Base-by-base conservation (phyloP, 2,797 vertebrate species). In the Melanotaenia parkinsoni region DNA sequence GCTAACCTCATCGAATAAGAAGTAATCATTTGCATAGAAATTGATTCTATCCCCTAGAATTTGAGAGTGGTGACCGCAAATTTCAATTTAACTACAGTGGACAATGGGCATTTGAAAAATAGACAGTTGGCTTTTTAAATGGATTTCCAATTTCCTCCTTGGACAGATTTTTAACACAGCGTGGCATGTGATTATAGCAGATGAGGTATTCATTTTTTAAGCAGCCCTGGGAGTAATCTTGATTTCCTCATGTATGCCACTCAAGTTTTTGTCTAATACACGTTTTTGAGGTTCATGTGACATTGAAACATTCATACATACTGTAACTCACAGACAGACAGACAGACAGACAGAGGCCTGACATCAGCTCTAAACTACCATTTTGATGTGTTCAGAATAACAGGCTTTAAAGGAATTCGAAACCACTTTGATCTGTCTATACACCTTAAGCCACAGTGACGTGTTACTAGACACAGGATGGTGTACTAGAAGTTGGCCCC, bases 21-120 rank as follows among this genome's bases (percentile, higher is more conserved):
- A 84, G 84, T 77, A 82, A 89, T 91, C 74, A 95, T 95, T 94
- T 93, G 92, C 94, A 95, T 95, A 94, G 93, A 95, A 93, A 95
- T 95, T 89, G 91, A 95, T 94, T 95, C 84, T 80, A 91, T 92
- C 88, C 86, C 74, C 76, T 83, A 79, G 82, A 90, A 91, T 91
- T 70, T 87, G 86, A 74, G 87, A 92, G 79, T 71, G 86, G 89
- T 85, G 84, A 81, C 78, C 77, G 76, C 80, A 81, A 88, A 91
- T 93, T 92, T 91, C 83, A 88, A 88, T 91, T 86, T 90, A 90
- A 91, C 86, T 74, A 87, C 77, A 83, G 74, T 80, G 92, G 90
- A 90, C 85, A 92, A 92, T 92, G 88, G 88, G 65, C 67, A 81
- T 83, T 88, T 84, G 70, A 78, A 86, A 72, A 83, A 84, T 59